Base-by-base conservation (phyloP, 2,797 vertebrate genomes). In the Danio tinwini region DNA sequence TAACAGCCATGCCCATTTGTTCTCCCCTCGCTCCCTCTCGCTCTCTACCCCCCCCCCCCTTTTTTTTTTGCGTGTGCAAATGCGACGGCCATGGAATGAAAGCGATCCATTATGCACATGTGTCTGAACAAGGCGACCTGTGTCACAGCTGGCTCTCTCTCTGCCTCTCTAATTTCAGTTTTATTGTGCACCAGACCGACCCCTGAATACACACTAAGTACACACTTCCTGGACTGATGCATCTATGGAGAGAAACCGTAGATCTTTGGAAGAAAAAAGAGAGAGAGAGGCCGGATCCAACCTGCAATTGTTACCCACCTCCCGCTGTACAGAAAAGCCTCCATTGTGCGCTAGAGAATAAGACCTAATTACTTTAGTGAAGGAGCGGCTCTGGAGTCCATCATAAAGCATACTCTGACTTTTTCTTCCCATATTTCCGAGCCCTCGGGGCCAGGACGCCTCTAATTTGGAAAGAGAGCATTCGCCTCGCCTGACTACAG, bases 51-150 rank as follows among this genome's bases (percentile, higher is more conserved):
- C 80, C 47, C 14, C 45, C 3, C n/a, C n/a, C n/a, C n/a, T n/a
- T 29, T 29, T 29, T n/a, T 44, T 39, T 56, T 49, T 8, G 10
- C 21, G 11, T 39, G 49, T 76, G 58, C 79, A 90, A 88, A 89
- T 19, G 68, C 87, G 87, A 85, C 78, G 79, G 88, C 88, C 81
- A 55, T 84, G 71, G 83, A 86, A 89, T 88, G 86, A 88, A 91
- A 90, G 88, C 86, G 82, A 92, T 92, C 88, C 88, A 91, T 91
- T 90, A 92, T 91, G 88, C 85, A 90, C 87, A 89, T 90, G 91
- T 83, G 88, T 87, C 83, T 87, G 88, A 82, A 83, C 83, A 86
- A 80, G 86, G 82, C 67, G 83, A 91, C 82, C 87, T 73, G 78
- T 65, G 81, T 84, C 78, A 75, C 87, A 90, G 90, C 87, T 91